phyloP scores from a whole-genome alignment of 2,113 vertebrate species.

The Hemicordylus capensis region DNA sequence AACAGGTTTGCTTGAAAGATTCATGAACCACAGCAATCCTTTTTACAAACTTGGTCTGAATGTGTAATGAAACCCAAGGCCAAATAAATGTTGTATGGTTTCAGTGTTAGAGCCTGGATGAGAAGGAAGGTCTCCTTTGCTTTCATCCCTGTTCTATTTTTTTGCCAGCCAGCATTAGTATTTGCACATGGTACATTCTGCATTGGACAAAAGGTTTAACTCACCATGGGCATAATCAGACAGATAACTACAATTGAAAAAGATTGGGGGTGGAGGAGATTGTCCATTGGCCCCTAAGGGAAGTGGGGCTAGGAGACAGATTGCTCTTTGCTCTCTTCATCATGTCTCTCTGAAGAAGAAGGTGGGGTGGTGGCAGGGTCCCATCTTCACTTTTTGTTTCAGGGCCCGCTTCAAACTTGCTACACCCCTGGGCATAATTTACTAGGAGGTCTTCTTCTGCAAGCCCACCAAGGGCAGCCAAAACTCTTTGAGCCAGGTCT shows the following conservation, averaged over 20 bases:
- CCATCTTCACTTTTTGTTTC: too few species aligned
- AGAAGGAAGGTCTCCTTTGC: not conserved
- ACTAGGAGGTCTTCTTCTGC: not conserved
- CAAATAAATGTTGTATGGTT: conserved; percentile 24
- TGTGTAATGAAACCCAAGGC: conserved; percentile 23
- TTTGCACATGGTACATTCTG: not conserved
- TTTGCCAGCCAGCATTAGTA: not conserved
- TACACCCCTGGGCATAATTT: too few species aligned
- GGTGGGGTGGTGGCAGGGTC: too few species aligned
- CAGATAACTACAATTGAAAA: too few species aligned
- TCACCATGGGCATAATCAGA: not conserved
- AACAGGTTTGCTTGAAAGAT: conserved; percentile 30
- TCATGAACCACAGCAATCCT: conserved; percentile 19
- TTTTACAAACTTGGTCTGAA: conserved; percentile 25
- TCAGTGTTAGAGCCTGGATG: not conserved
- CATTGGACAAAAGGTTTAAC: not conserved
- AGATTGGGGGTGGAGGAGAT: too few species aligned
- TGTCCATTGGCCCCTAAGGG: too few species aligned
- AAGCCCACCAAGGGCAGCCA: too few species aligned
- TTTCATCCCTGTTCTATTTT: not conserved
- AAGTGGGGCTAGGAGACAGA: too few species aligned
- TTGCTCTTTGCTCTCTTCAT: too few species aligned
- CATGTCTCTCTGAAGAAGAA: too few species aligned
- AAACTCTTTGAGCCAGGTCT: too few species aligned
- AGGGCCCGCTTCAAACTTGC: too few species aligned